phyloP scores from a whole-genome alignment of 2,113 vertebrate species.

The Eolophus roseicapilla region DNA sequence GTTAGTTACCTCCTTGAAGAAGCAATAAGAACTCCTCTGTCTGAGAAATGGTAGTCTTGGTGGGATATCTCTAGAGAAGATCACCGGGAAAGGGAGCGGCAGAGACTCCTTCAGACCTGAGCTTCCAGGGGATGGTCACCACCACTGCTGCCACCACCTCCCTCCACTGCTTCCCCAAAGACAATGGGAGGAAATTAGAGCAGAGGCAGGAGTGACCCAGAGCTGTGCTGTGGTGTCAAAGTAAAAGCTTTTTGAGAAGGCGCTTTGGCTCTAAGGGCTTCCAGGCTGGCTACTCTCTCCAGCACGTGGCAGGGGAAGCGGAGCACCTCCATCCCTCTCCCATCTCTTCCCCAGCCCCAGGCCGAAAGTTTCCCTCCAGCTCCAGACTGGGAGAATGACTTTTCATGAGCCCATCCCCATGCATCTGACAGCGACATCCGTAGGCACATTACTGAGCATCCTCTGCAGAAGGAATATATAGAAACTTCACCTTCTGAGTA shows the following conservation, averaged over 20 bases:
- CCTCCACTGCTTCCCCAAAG: not conserved
- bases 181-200: slow-evolving; percentile 5
- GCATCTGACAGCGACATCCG: rapidly evolving
- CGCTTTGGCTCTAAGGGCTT: not conserved
- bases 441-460: not conserved
- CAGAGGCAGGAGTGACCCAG: not conserved
- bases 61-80: not conserved
- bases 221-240: not conserved
- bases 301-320: rapidly evolving
- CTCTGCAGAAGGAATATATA: not conserved
- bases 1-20: not conserved
- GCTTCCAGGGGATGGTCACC: not conserved
- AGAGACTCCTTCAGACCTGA: not conserved
- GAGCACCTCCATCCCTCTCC: not conserved
- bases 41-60: not conserved
- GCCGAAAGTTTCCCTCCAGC: not conserved
- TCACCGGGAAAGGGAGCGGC: rapidly evolving
- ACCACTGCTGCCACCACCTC: rapidly evolving
- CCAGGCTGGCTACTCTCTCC: not conserved
- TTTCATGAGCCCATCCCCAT: not conserved
- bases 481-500: not conserved
- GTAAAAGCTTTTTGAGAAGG: not conserved
- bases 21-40: not conserved
- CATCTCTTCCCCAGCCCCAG: not conserved
- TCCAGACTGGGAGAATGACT: not conserved